Base-by-base conservation (phyloP, 2,888 invertebrate genomes). In the Chesias legatella region DNA sequence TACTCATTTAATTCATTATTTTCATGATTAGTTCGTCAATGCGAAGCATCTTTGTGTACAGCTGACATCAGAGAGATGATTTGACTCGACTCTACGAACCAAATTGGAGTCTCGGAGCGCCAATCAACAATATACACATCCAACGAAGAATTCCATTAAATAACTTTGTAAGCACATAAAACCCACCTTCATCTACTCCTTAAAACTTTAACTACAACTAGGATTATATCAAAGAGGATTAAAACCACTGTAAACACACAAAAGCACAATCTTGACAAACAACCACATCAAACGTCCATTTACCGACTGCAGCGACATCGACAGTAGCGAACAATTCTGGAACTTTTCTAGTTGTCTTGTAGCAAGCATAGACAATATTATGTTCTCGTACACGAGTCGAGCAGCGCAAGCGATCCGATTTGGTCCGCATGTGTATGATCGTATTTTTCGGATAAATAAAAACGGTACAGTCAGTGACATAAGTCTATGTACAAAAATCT, bases 131-230 rank as follows among this genome's bases (percentile, higher is more conserved):
- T 49, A 49, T 51, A 48, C 48, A 58, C 49, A 63, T 53, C 23
- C 27, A 48, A 46, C 36, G 8, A 44, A 26, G 46, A 46, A 38
- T 48, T 35, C 53, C 31, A 48, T 42, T 17, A 71, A 67, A 65
- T 64, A 60, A 66, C 32, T 39, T 51, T 52, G 30, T 11, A 53
- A 55, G 52, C 56, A 51, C 51, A 42, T 51, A 47, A 52, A 56
- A 68, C 61, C 62, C 80, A 91, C 91, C 91, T 91, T 91, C 91
- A 91, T 91, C 91, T 91, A 91, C 91, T 90, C 90, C 90, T 90
- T 72, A 75, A 74, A 80, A 79, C 73, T 70, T 73, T 80, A 66
- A 79, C 85, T 81, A 75, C 70, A 73, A 82, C 70, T 73, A 74
- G 74, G 83, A 85, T 79, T 83, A 81, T 75, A 79, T 62, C 73